Evolutionary conservation across 2,888 invertebrate species (phyloP).

Genomic region (Macaria notata): DNA sequence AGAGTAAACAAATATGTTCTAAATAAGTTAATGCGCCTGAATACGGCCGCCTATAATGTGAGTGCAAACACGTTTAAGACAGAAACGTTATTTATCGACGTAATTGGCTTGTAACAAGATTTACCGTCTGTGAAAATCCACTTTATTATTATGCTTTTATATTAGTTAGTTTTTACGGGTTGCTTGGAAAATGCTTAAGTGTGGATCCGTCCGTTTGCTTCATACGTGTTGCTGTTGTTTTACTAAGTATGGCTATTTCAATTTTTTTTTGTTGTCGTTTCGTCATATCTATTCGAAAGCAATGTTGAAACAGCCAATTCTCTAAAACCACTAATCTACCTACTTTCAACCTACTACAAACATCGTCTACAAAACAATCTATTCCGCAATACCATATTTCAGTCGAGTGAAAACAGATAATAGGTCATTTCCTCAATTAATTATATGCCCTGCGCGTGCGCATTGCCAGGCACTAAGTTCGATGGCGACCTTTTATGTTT

Average conservation of each 20-base stretch:
- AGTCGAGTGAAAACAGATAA: conserved; percentile 40
- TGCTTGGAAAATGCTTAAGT: too few relatives aligned
- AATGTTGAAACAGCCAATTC: too few relatives aligned
- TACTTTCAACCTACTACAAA: too few relatives aligned
- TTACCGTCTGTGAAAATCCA: background rate
- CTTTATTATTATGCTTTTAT: background rate
- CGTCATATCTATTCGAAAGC: too few relatives aligned
- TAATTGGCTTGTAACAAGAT: conserved; percentile 1
- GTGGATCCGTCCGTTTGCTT: too few relatives aligned
- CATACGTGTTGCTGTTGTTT: too few relatives aligned
- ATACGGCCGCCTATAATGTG: conserved; percentile 21
- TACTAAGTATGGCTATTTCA: too few relatives aligned
- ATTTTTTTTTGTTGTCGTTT: too few relatives aligned
- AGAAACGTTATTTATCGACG: conserved; percentile 12
- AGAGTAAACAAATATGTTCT: conserved; percentile 25
- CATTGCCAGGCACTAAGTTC: conserved; percentile 62
- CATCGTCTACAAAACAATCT: too few relatives aligned
- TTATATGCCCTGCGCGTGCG: conserved; percentile 50
- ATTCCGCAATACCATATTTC: conserved; percentile 30
- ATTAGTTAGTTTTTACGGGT: too few relatives aligned
- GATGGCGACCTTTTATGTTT: conserved; percentile 71
- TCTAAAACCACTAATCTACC: too few relatives aligned
- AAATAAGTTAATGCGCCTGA: conserved; percentile 29
- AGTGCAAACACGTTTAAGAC: conserved; percentile 30
- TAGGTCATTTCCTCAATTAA: conserved; percentile 69